Evolutionary conservation across 2,113 vertebrate genomes (phyloP).

Genomic region (Alligator mississippiensis): DNA sequence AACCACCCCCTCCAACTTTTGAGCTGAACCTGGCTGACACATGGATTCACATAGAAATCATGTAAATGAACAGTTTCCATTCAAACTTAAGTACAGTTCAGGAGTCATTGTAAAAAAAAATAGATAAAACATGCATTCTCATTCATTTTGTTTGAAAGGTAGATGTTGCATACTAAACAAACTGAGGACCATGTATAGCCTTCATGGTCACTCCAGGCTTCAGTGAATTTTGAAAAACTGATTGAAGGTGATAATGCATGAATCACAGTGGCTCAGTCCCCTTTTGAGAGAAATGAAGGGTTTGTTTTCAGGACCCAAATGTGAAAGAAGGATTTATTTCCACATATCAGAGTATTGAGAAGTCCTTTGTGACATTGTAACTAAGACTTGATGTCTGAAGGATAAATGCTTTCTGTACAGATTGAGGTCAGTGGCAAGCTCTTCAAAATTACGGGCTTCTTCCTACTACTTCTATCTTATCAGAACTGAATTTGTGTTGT

Average conservation of each 20-base stretch:
- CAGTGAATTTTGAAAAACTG: background rate
- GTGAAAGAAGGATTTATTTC: accelerated
- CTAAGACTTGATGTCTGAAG: background rate
- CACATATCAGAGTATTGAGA: background rate
- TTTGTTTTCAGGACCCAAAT: background rate
- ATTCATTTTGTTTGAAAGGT: background rate
- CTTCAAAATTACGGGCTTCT: background rate
- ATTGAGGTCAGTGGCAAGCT: background rate
- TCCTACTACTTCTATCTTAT: background rate
- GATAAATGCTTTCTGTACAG: background rate
- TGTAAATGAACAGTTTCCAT: background rate
- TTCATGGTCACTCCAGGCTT: background rate
- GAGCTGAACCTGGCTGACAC: background rate
- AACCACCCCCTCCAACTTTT: background rate
- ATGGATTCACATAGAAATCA: background rate
- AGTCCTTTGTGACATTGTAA: background rate
- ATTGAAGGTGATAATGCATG: background rate
- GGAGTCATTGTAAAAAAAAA: background rate
- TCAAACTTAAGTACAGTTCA: background rate
- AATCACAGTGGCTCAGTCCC: background rate
- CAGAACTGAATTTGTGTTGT: background rate
- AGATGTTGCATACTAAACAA: background rate
- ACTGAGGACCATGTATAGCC: background rate
- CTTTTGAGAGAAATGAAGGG: background rate
- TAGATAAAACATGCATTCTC: background rate